Evolutionary conservation across 64 coral and sea anemone species (phyloP).

Genomic region (Dendrophyllia cribrosa): DNA sequence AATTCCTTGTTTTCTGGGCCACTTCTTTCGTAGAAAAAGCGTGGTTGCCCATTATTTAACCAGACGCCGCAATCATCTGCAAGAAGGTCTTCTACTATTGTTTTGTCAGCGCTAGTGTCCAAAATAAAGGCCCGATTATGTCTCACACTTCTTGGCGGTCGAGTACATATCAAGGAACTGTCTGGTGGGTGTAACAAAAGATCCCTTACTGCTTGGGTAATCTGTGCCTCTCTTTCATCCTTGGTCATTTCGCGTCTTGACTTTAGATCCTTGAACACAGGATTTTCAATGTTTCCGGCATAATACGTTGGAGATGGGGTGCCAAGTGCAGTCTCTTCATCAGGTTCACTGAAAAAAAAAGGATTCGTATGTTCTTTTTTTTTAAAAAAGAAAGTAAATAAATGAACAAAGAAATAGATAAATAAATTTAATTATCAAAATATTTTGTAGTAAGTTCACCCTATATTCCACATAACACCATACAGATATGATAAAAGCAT

Average conservation of each 20-base stretch:
- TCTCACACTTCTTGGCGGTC: constrained; percentile 23
- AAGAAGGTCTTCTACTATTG: constrained; percentile 34
- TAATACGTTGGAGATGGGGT: not conserved
- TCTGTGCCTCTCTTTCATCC: constrained; percentile 16
- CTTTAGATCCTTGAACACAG: constrained; percentile 7
- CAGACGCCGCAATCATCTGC: constrained; percentile 44
- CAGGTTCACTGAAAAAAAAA: constrained; percentile 16
- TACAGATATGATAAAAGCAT: too few species aligned
- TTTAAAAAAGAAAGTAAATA: constrained; percentile 34
- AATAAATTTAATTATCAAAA: constrained; percentile 17
- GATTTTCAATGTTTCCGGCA: not conserved
- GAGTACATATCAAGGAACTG: constrained; percentile 18
- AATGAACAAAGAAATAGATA: constrained; percentile 29
- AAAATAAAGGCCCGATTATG: constrained; percentile 43
- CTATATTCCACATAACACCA: constrained; percentile 28
- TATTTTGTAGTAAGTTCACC: constrained; percentile 1
- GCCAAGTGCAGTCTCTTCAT: not conserved
- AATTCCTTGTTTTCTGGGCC: constrained; percentile 13
- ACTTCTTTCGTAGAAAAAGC: constrained; percentile 45
- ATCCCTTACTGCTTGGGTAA: not conserved
- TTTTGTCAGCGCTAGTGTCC: constrained; percentile 25
- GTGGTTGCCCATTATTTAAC: constrained; percentile 47
- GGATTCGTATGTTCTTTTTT: constrained; percentile 29
- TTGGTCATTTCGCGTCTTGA: constrained; percentile 31
- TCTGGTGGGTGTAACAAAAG: constrained; percentile 23